These are phyloP conservation scores for Platycercus adscitus DNA, from an alignment of 2,113 vertebrate species.

Conservation along the genomic window DNA sequence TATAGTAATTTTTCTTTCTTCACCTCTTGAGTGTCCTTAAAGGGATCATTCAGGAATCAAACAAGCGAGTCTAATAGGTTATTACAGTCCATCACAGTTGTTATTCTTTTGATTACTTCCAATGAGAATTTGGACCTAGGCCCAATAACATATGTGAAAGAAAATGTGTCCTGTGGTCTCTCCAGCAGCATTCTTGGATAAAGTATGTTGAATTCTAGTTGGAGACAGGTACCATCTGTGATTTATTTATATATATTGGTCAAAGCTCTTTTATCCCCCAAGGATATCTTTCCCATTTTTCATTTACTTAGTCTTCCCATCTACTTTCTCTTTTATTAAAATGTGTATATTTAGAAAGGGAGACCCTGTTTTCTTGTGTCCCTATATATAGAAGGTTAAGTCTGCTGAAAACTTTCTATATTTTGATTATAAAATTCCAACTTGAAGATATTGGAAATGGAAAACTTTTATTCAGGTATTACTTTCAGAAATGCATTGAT, in stretches of 20 bases:
- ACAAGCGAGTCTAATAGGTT: constrained; percentile 56
- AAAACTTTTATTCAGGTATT: background rate
- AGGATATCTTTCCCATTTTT: constrained; percentile 12
- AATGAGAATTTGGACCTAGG: constrained; percentile 20
- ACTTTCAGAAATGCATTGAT: background rate
- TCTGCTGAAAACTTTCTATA: background rate
- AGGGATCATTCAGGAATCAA: constrained; percentile 48
- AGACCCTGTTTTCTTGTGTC: background rate
- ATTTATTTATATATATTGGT: constrained; percentile 21
- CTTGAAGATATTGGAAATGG: background rate
- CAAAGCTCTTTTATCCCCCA: constrained; percentile 28
- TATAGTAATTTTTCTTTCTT: constrained; percentile 38
- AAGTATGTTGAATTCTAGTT: constrained; percentile 17
- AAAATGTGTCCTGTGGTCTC: constrained; percentile 37
- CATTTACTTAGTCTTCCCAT: background rate
- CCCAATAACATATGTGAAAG: constrained; percentile 37
- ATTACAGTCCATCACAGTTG: constrained; percentile 47
- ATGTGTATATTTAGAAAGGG: background rate
- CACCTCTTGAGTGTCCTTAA: constrained; percentile 34
- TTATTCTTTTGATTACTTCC: constrained; percentile 57
- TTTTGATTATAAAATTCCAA: background rate
- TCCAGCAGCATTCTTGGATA: constrained; percentile 28
- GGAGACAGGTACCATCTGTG: constrained; percentile 61
- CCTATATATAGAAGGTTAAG: background rate
- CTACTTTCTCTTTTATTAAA: constrained; percentile 25